phyloP scores from a whole-genome alignment of 2,888 invertebrate species.

The Sepioteuthis lessoniana region DNA sequence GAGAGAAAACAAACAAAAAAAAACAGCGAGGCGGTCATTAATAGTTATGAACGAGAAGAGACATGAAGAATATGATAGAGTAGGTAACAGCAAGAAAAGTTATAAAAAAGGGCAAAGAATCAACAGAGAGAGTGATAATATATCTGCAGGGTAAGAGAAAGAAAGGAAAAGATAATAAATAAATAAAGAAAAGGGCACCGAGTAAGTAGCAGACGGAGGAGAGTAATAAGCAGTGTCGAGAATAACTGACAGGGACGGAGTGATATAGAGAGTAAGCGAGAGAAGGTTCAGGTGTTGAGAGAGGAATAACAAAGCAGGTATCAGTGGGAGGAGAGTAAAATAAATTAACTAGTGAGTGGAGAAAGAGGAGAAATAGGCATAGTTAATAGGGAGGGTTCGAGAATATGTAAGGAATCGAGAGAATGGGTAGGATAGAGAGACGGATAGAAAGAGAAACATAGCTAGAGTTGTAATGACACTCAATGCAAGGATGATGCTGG shows the following conservation, averaged over 20 bases:
- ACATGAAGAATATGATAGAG: too few relatives aligned
- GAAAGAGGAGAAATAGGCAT: neutral
- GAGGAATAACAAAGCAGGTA: neutral
- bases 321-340: neutral
- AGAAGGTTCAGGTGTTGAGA: neutral
- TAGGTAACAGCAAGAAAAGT: too few relatives aligned
- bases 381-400: neutral
- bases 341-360: neutral
- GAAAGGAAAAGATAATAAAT: neutral
- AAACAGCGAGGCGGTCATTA: too few relatives aligned
- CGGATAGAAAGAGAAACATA: neutral
- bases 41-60: too few relatives aligned
- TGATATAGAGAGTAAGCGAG: neutral
- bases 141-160: neutral
- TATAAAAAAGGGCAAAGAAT: neutral
- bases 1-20: too few relatives aligned
- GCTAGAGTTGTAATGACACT: neutral
- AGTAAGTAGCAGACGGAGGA: neutral
- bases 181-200: neutral
- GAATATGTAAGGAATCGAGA: neutral
- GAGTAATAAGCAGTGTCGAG: neutral
- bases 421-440: neutral
- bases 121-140: neutral
- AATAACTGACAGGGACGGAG: neutral
- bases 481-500: slow-evolving; percentile 25